A percentile compares a stretch with the other conserved stretches of the same genome.
phyloP scores from a whole-genome alignment of 92 coral and sea anemone species.

The Phenganax subtilis region DNA sequence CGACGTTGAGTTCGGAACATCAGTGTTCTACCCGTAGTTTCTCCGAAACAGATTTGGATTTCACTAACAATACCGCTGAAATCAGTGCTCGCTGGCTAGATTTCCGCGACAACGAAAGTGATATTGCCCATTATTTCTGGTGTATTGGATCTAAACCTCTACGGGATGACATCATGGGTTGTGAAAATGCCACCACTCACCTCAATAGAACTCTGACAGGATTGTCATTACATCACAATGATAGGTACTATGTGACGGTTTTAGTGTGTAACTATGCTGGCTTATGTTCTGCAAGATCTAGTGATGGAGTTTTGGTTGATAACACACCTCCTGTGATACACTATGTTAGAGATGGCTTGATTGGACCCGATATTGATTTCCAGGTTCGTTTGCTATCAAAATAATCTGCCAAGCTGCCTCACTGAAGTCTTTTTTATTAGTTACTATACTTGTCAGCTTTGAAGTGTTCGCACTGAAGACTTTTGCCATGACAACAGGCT shows the following conservation, averaged over 20 bases:
- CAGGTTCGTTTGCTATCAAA: slow-evolving; percentile 54
- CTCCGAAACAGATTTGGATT: slow-evolving; percentile 83
- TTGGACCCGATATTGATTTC: slow-evolving; percentile 92
- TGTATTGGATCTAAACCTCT: slow-evolving; percentile 61
- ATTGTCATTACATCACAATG: slow-evolving; percentile 58
- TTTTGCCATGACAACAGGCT: no score
- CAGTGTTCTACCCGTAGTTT: slow-evolving; percentile 89
- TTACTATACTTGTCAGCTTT: no score
- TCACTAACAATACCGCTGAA: slow-evolving; percentile 74
- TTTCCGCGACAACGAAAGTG: slow-evolving; percentile 87
- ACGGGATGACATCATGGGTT: slow-evolving; percentile 67
- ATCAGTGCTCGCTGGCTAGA: slow-evolving; percentile 91
- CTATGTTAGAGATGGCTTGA: slow-evolving; percentile 88
- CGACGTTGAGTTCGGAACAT: slow-evolving; percentile 82
- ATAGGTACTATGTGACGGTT: slow-evolving; percentile 79
- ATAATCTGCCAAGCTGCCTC: not conserved
- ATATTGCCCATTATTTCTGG: slow-evolving; percentile 77
- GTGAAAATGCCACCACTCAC: slow-evolving; percentile 75
- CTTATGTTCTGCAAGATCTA: slow-evolving; percentile 74
- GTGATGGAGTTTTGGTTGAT: slow-evolving; percentile 85
- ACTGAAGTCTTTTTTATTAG: not conserved
- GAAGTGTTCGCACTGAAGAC: no score
- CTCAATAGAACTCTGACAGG: slow-evolving; percentile 80
- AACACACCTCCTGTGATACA: slow-evolving; percentile 81
- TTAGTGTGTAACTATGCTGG: slow-evolving; percentile 93